A percentile compares a stretch with the other conserved stretches of the same genome.
Evolutionary conservation across 2,797 vertebrate species (phyloP).

Genomic region (Taenioides sp.): DNA sequence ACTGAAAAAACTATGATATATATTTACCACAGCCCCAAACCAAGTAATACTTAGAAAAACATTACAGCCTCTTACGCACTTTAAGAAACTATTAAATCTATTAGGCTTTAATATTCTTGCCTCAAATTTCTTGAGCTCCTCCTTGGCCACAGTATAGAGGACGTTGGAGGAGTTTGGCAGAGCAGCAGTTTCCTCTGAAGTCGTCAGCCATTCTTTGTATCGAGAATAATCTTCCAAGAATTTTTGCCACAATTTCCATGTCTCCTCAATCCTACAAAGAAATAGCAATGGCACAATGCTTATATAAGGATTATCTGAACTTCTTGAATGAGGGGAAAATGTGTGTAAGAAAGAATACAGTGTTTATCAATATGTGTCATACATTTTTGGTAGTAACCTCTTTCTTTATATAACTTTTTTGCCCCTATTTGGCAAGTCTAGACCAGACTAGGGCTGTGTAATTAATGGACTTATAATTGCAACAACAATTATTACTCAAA

Average conservation of each 20-base stretch:
- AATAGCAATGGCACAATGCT: not conserved
- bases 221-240: slow-evolving; percentile 93
- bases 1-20: too few relatives aligned
- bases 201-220: slow-evolving; percentile 92
- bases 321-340: too few relatives aligned
- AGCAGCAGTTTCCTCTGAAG: slow-evolving; percentile 90
- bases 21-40: not conserved
- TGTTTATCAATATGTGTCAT: too few relatives aligned
- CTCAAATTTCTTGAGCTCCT: slow-evolving; percentile 96
- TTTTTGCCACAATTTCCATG: slow-evolving; percentile 96
- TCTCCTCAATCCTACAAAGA: slow-evolving; percentile 91
- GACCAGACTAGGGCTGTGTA: too few relatives aligned
- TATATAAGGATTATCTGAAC: too few relatives aligned
- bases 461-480: too few relatives aligned
- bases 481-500: too few relatives aligned
- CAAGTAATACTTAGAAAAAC: too few relatives aligned
- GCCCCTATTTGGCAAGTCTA: too few relatives aligned
- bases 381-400: too few relatives aligned
- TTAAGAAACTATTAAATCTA: not conserved
- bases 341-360: too few relatives aligned
- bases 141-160: slow-evolving; percentile 93
- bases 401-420: too few relatives aligned
- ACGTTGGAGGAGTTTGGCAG: slow-evolving; percentile 95
- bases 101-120: slow-evolving; percentile 20
- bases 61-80: not conserved